phyloP scores from a whole-genome alignment of 1,140 invertebrate genomes.

The Phenacoccus solenopsis region DNA sequence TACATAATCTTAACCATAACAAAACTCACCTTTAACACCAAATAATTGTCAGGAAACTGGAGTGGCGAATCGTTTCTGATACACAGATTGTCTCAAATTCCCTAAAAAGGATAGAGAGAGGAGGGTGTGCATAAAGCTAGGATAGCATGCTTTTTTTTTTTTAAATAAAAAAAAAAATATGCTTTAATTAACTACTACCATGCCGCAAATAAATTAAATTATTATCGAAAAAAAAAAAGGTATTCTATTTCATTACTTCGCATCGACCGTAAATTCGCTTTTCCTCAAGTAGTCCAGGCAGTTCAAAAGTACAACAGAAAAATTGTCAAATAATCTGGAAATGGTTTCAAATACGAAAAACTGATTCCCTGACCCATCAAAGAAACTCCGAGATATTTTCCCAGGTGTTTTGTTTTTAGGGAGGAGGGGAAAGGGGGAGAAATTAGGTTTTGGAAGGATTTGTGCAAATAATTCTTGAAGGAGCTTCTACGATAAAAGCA shows the following conservation, averaged over 20 bases:
- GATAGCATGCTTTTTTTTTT: slow-evolving; percentile 11
- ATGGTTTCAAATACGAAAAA: no score
- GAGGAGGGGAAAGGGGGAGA: no score
- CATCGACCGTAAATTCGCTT: background rate
- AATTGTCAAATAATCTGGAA: no score
- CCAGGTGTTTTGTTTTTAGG: no score
- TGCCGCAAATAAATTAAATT: slow-evolving; percentile 18
- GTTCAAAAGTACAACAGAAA: no score
- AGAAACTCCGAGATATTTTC: no score
- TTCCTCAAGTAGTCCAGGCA: no score
- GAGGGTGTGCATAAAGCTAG: slow-evolving; percentile 14
- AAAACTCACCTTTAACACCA: slow-evolving; percentile 14
- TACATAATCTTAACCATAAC: background rate
- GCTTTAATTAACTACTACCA: slow-evolving; percentile 22
- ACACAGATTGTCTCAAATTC: slow-evolving; percentile 13
- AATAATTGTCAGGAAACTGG: slow-evolving; percentile 15
- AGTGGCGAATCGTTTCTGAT: slow-evolving; percentile 9
- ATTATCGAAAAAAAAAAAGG: background rate
- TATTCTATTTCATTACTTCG: background rate
- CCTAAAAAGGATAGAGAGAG: slow-evolving; percentile 19
- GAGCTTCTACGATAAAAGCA: no score
- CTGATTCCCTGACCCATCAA: no score
- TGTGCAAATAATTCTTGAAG: no score
- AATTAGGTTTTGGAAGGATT: no score
- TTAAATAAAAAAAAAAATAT: background rate